A percentile compares a stretch with the other conserved stretches of the same genome.
Evolutionary conservation across 1,140 invertebrate species (phyloP).

Genomic region (Pseudomyrmex cubaensis): DNA sequence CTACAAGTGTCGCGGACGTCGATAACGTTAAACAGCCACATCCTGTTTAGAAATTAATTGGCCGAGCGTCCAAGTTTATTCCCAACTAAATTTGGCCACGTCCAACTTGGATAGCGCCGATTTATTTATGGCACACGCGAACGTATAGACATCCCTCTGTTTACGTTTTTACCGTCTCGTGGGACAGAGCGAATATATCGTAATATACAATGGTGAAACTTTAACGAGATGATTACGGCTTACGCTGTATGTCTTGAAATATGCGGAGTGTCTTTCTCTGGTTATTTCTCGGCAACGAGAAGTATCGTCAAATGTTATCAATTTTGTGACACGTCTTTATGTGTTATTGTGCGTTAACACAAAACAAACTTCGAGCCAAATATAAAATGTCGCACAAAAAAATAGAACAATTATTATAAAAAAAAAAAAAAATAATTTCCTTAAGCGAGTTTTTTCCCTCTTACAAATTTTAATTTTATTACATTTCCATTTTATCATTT

Average conservation of each 20-base stretch:
- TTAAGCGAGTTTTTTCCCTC: neutral
- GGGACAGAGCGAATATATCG: neutral
- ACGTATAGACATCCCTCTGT: neutral
- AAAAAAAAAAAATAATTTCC: neutral
- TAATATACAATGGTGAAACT: slow-evolving; percentile 28
- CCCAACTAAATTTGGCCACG: slow-evolving; percentile 28
- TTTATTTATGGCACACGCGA: slow-evolving; percentile 35
- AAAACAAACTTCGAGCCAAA: too few relatives aligned
- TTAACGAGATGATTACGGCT: slow-evolving; percentile 38
- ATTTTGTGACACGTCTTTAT: slow-evolving; percentile 11
- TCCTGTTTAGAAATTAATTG: slow-evolving; percentile 40
- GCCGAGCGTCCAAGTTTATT: slow-evolving; percentile 12
- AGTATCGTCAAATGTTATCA: neutral
- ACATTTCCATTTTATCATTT: too few relatives aligned
- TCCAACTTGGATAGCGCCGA: slow-evolving; percentile 17
- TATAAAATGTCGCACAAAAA: too few relatives aligned
- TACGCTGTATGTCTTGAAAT: slow-evolving; percentile 27
- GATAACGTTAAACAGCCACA: neutral
- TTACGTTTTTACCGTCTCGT: slow-evolving; percentile 26
- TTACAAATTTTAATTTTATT: neutral
- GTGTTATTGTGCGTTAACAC: too few relatives aligned
- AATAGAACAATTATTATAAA: too few relatives aligned
- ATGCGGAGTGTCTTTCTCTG: slow-evolving; percentile 6
- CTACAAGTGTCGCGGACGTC: neutral
- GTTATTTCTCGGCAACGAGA: slow-evolving; percentile 18